phyloP scores from a whole-genome alignment of 2,888 invertebrate genomes.

The Vannuccia rotundouncinata region DNA sequence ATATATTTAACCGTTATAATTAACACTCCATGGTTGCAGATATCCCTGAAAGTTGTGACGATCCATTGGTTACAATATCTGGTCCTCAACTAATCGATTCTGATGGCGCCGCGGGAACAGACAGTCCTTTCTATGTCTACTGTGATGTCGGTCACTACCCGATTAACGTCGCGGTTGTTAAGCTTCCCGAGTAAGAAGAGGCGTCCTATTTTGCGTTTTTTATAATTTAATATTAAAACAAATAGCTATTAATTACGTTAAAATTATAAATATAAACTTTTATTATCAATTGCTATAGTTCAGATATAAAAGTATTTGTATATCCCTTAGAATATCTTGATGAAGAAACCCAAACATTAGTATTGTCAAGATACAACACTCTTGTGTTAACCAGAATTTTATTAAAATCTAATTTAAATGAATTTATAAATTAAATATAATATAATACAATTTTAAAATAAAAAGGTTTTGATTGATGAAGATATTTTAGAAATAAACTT shows the following conservation, averaged over 20 bases:
- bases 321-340: no score
- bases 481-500: no score
- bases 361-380: no score
- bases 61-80: background rate
- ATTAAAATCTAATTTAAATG: no score
- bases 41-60: background rate
- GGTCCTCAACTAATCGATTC: slow-evolving; percentile 10
- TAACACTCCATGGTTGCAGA: background rate
- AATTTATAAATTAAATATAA: no score
- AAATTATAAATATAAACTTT: background rate
- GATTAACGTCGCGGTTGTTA: background rate
- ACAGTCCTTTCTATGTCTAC: slow-evolving; percentile 7
- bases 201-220: background rate
- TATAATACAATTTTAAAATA: no score
- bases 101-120: background rate
- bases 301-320: no score
- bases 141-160: slow-evolving; percentile 23
- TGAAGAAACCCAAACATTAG: no score
- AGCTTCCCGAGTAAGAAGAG: background rate
- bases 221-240: background rate
- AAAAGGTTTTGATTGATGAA: no score
- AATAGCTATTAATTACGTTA: background rate
- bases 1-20: no score
- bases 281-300: no score
- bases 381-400: no score